phyloP scores from a whole-genome alignment of 2,113 vertebrate genomes.

The Ciconia stormi region DNA sequence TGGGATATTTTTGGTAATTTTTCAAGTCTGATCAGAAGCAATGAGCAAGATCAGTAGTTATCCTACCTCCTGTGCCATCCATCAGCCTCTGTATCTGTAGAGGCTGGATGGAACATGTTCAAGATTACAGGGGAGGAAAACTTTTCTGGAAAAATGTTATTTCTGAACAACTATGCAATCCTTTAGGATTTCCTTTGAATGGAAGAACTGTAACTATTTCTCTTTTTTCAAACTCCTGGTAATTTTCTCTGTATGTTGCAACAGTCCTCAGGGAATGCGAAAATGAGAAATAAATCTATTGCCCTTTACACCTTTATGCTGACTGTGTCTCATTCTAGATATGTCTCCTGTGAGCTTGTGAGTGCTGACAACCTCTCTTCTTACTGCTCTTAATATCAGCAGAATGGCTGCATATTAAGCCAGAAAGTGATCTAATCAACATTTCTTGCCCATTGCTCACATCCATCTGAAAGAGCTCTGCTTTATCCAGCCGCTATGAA shows the following conservation, averaged over 20 bases:
- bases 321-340: constrained; percentile 50
- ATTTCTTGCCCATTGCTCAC: constrained; percentile 49
- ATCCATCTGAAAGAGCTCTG: constrained; percentile 14
- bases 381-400: constrained; percentile 50
- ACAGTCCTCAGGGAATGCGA: constrained; percentile 50
- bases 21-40: constrained; percentile 16
- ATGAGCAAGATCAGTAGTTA: background rate
- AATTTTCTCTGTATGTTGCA: constrained; percentile 58
- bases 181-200: constrained; percentile 58
- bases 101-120: constrained; percentile 15
- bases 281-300: constrained; percentile 66
- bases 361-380: constrained; percentile 44
- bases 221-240: constrained; percentile 30
- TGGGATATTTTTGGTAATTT: background rate
- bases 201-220: constrained; percentile 26
- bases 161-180: constrained; percentile 43
- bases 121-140: constrained; percentile 45
- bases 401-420: constrained; percentile 54
- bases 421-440: constrained; percentile 56
- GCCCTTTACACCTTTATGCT: constrained; percentile 39
- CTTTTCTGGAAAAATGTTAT: constrained; percentile 57
- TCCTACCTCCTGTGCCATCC: background rate
- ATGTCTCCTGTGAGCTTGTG: constrained; percentile 41
- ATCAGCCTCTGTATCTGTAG: constrained; percentile 6
- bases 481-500: constrained; percentile 18